Conservation (phyloP, 2,113 vertebrate species). For the Ptilonorhynchus violaceus region DNA sequence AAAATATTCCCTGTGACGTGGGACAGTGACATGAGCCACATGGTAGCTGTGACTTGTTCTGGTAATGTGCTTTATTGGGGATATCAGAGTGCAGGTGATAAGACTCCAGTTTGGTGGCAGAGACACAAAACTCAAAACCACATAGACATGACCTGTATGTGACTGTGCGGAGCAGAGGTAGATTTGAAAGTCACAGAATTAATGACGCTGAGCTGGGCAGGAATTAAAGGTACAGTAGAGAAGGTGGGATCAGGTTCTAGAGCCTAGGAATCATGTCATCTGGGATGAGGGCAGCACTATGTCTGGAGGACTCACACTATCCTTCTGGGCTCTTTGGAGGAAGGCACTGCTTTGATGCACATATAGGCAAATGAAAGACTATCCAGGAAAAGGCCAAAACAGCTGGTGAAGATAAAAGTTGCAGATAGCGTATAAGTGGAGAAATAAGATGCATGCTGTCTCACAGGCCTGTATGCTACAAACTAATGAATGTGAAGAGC, state of each 20-base stretch:
- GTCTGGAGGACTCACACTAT: background rate
- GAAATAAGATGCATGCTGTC: background rate
- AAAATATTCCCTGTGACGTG: background rate
- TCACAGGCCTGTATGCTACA: background rate
- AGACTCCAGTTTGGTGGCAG: background rate
- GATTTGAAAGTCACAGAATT: background rate
- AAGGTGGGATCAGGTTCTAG: background rate
- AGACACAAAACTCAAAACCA: background rate
- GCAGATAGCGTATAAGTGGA: background rate
- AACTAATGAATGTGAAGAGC: background rate
- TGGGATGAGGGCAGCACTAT: background rate
- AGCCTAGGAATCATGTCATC: background rate
- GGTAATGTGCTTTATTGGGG: background rate
- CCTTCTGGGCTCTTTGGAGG: background rate
- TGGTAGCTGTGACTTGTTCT: background rate
- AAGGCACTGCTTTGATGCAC: background rate
- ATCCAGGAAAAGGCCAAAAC: background rate
- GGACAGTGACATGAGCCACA: background rate
- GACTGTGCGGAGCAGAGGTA: background rate
- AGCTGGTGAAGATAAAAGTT: background rate
- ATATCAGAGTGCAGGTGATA: background rate
- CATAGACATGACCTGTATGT: background rate
- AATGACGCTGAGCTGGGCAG: background rate
- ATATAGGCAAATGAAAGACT: background rate
- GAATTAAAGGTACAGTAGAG: background rate